Evolutionary conservation across 23 tunicate genomes (phyloP), one percentile per base, ranked within the genome.

Genomic region (Aplidium turbinatum): DNA sequence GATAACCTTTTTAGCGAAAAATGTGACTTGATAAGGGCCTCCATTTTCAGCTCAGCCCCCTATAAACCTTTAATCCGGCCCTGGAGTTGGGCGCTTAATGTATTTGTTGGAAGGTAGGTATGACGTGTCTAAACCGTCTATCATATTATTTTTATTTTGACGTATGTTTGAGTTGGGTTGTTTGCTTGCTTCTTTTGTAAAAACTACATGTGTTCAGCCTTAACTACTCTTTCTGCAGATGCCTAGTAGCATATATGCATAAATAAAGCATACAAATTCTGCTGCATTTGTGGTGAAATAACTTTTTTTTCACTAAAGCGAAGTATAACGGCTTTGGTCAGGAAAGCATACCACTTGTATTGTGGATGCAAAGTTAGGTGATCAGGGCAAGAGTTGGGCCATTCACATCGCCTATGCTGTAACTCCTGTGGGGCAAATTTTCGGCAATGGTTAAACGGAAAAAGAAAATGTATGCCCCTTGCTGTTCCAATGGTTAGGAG

Each of bases 401-500:
- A 50, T 27, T 66, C 73, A 66, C 27, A 38, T n/a, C n/a, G n/a
- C n/a, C n/a, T 66, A 66, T 66, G 73, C 73, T 66, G 73, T 40
- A 66, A 66, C 53, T 21, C n/a, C 73, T 66, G 52, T 66, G 52
- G 6, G 25, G 38, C 52, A 19, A 38, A 38, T 52, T 52, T 66
- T 66, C 26, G 30, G 51, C 52, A 66, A 40, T 66, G 73, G 73
- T 52, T 36, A 19, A 66, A 34, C 52, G 1, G 63, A 39, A 72
- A 72, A 30, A 72, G 77, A 25, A 72, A 72, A 38, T 31, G 24
- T 33, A 72, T 52, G 77, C 77, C 77, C 46, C 51, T 72, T 30
- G 63, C 62, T 48, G 77, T 72, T 20, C 77, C 77, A 31, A 72
- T 72, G 77, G 62, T 72, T 50, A 50, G 77, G 63, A 51, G 63